Base-by-base conservation (phyloP, 2,888 invertebrate genomes). In the Thera obeliscata region DNA sequence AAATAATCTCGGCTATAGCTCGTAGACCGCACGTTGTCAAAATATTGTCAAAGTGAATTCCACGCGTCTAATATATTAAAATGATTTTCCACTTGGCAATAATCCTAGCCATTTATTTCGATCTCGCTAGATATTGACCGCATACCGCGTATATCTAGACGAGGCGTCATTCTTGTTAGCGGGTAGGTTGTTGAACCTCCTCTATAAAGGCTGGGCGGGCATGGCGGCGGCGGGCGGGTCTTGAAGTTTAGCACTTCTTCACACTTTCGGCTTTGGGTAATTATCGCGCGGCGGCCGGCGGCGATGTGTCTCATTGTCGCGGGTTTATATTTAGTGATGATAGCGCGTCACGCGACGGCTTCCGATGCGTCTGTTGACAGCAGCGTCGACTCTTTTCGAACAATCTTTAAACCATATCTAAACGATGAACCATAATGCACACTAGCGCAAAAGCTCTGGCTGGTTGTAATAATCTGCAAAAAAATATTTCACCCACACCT, bases 21-120 rank as follows among this genome's bases (percentile, higher is more conserved):
- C 87, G 85, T 78, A 84, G 85, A 87, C 88, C 90, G 88, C 90
- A 81, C 83, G 84, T 86, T 93, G 93, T 93, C 93, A 93, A 92
- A 93, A 93, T 93, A 93, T 91, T 93, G 92, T 93, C 92, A 91
- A 90, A 91, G 87, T 84, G 89, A 93, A 93, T 93, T 92, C 91
- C 92, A 74, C 85, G 85, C 85, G 91, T 90, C 91, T 87, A 90
- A 92, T 93, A 93, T 91, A 91, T 91, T 93, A 90, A 85, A 90
- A 89, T 89, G 89, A 89, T 91, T 91, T 88, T 91, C 86, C 82
- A 89, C 88, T 93, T 93, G 93, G 93, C 93, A 93, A 91, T 92
- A 93, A 91, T 91, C 91, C 91, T 92, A 90, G 88, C 88, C 85
- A 93, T 92, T 93, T 93, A 93, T 93, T 93, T 93, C 84, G 88